Conservation (phyloP, 2,113 vertebrate genomes). For the Oryzias javanicus region DNA sequence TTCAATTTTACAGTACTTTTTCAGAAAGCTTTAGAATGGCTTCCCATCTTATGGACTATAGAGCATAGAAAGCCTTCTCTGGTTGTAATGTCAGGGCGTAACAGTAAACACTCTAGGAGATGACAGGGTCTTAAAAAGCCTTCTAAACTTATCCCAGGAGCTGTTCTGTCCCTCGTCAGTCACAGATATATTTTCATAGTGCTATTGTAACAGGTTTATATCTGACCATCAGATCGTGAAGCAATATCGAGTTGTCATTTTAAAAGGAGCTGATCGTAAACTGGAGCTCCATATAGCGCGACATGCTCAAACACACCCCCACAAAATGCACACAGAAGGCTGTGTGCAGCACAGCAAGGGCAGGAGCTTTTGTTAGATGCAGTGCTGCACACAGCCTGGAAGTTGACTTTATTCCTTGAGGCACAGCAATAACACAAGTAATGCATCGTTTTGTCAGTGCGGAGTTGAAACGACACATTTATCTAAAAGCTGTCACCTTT, state of each 20-base stretch:
- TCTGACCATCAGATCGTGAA: constrained; percentile 39
- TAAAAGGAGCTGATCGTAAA: constrained; percentile 20
- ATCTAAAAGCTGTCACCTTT: constrained; percentile 4
- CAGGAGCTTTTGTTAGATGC: constrained; percentile 22
- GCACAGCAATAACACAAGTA: constrained; percentile 13
- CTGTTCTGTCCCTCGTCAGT: constrained; percentile 41
- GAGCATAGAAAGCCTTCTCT: constrained; percentile 28
- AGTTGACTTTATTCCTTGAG: constrained; percentile 26
- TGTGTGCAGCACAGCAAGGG: neutral
- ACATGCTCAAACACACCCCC: constrained; percentile 16
- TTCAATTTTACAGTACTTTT: constrained; percentile 46
- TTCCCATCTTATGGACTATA: constrained; percentile 30
- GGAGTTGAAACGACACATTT: constrained; percentile 19
- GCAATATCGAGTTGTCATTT: constrained; percentile 23
- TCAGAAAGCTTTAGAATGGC: constrained; percentile 34
- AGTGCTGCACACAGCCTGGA: constrained; percentile 6
- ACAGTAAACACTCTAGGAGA: constrained; percentile 47
- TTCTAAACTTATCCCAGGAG: constrained; percentile 53
- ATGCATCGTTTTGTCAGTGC: constrained; percentile 25
- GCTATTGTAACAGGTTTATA: constrained; percentile 26
- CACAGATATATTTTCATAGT: constrained; percentile 33
- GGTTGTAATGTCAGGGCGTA: constrained; percentile 37
- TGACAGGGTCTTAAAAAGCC: constrained; percentile 41
- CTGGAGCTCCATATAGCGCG: constrained; percentile 7
- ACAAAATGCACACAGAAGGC: neutral